phyloP scores from a whole-genome alignment of 23 tunicate species.

The Ascidia mentula region DNA sequence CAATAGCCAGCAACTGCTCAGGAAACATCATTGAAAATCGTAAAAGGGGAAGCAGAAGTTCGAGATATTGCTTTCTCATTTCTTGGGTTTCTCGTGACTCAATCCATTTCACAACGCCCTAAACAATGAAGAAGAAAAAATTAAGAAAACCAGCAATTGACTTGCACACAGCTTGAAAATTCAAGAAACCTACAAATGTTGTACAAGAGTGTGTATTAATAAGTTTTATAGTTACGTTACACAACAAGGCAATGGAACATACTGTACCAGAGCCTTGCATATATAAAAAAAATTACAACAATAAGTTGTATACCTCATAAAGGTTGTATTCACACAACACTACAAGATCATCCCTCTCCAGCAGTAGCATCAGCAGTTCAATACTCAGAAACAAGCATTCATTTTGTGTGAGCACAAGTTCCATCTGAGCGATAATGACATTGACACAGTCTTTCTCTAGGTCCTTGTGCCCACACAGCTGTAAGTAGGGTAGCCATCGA shows the following conservation, averaged over 20 bases:
- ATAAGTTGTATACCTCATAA: conserved; percentile 24
- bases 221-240: too few relatives aligned
- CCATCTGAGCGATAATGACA: conserved; percentile 75
- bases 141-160: too few relatives aligned
- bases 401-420: conserved; percentile 45
- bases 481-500: conserved; percentile 83
- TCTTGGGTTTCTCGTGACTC: conserved; percentile 15
- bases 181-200: too few relatives aligned
- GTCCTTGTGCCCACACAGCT: conserved; percentile 66
- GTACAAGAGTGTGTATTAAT: too few relatives aligned
- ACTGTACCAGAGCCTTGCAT: too few relatives aligned
- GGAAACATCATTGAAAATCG: conserved; percentile 91
- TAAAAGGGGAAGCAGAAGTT: conserved; percentile 47
- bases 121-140: too few relatives aligned
- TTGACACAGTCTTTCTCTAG: conserved; percentile 67
- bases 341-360: conserved; percentile 75
- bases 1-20: conserved; percentile 64
- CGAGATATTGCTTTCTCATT: conserved; percentile 11
- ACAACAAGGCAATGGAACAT: too few relatives aligned
- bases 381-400: conserved; percentile 56
- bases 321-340: conserved; percentile 52
- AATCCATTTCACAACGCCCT: conserved; percentile 68
- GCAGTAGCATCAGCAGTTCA: conserved; percentile 47
- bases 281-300: not conserved
- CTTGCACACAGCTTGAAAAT: too few relatives aligned